A percentile compares a stretch with the other conserved stretches of the same genome.
Conservation (phyloP, 2,113 vertebrate species). For the Centrocercus urophasianus region DNA sequence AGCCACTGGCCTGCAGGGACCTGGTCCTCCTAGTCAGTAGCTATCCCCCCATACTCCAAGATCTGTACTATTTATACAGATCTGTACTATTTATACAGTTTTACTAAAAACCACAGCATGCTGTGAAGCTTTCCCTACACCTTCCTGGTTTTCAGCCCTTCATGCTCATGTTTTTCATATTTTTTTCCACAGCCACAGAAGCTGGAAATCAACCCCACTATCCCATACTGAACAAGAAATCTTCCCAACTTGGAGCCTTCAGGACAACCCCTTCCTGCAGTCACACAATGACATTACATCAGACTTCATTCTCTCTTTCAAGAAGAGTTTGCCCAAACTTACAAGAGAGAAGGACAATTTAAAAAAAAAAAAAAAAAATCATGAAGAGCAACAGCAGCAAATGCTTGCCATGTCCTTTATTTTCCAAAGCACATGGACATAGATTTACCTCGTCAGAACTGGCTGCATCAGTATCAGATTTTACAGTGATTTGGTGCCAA, state of each 20-base stretch:
- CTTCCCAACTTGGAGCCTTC: not conserved
- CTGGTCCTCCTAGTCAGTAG: not conserved
- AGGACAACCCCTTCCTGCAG: not conserved
- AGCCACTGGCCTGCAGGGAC: not conserved
- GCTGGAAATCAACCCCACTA: not conserved
- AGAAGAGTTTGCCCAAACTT: not conserved
- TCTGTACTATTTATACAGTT: accelerated
- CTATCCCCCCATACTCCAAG: too few species aligned
- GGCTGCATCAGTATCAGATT: not conserved
- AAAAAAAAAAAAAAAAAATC: not conserved
- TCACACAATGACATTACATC: not conserved
- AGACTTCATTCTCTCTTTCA: not conserved
- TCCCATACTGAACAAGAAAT: not conserved
- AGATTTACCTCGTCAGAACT: not conserved
- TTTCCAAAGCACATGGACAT: not conserved
- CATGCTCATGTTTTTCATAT: not conserved
- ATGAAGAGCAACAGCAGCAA: not conserved
- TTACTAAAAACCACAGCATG: not conserved
- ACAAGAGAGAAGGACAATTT: not conserved
- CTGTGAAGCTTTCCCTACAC: not conserved
- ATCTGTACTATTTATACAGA: accelerated
- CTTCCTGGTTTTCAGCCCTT: not conserved
- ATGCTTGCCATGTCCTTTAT: not conserved
- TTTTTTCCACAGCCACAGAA: not conserved
- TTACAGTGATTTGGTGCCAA: not conserved